These are phyloP conservation scores for Wiebesia pumilae DNA, from an alignment of 1,140 invertebrate genomes.

Conservation along the genomic window DNA sequence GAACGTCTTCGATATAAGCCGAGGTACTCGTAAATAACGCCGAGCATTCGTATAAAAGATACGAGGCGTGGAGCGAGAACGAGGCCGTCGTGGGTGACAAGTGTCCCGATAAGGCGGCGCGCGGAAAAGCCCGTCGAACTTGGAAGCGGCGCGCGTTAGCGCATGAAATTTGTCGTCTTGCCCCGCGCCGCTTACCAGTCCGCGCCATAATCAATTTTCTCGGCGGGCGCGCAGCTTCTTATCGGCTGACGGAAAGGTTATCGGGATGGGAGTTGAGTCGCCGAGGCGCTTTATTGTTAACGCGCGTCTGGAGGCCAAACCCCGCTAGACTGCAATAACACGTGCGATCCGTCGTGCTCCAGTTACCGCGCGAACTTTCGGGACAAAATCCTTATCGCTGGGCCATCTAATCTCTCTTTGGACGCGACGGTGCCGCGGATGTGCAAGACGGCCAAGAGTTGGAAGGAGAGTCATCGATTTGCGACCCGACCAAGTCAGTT, in stretches of 20 bases:
- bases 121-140: not conserved
- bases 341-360: conserved; percentile 13
- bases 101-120: not conserved
- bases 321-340: conserved; percentile 17
- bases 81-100: conserved; percentile 33
- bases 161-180: conserved; percentile 47
- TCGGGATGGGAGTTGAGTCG: not conserved
- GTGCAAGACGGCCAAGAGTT: too few species aligned
- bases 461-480: too few species aligned
- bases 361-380: not conserved
- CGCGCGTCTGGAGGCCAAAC: conserved; percentile 32
- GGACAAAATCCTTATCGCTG: too few species aligned
- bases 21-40: conserved; percentile 21
- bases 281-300: not conserved
- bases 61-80: not conserved
- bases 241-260: conserved; percentile 34
- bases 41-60: not conserved
- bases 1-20: conserved; percentile 2
- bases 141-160: conserved; percentile 32
- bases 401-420: too few species aligned
- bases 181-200: not conserved
- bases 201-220: not conserved
- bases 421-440: too few species aligned
- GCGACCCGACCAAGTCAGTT: too few species aligned
- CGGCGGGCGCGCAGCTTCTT: not conserved